phyloP scores from a whole-genome alignment of 2,797 vertebrate genomes.

The Enteromius thamalakanensis region DNA sequence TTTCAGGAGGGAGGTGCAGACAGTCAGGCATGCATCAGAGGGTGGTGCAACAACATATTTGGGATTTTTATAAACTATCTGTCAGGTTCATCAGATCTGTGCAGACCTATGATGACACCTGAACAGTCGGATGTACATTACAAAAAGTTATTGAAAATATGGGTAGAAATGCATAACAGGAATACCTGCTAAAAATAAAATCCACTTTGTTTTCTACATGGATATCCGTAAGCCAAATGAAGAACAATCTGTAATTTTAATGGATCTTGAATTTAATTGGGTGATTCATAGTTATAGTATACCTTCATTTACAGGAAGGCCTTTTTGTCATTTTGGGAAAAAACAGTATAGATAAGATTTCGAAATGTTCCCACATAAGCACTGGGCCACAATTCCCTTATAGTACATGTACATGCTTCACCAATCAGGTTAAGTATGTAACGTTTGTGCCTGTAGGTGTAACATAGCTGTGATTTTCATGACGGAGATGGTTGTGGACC shows the following conservation, averaged over 20 bases:
- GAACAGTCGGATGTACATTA: slow-evolving; percentile 12
- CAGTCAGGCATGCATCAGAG: slow-evolving; percentile 9
- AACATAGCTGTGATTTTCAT: slow-evolving; percentile 99
- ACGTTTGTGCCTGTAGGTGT: slow-evolving; percentile 77
- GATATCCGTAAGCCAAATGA: not conserved
- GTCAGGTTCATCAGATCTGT: slow-evolving; percentile 32
- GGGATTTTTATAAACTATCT: slow-evolving; percentile 32
- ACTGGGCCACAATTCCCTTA: not conserved
- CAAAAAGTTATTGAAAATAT: slow-evolving; percentile 30
- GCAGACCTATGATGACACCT: not conserved
- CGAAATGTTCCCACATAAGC: not conserved
- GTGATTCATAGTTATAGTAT: not conserved
- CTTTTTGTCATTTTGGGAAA: not conserved
- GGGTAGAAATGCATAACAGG: slow-evolving; percentile 11
- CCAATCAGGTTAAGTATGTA: not conserved
- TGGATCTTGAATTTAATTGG: not conserved
- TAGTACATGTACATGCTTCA: not conserved
- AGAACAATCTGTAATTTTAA: not conserved
- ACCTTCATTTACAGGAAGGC: slow-evolving; percentile 1
- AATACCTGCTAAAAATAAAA: slow-evolving; percentile 13
- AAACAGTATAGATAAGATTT: not conserved
- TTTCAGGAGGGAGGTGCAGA: not conserved
- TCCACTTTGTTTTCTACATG: not conserved
- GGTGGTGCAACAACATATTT: slow-evolving; percentile 21
- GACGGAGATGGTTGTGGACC: slow-evolving; percentile 99